phyloP scores from a whole-genome alignment of 2,888 invertebrate species.

The Drosophila atroscutellata region DNA sequence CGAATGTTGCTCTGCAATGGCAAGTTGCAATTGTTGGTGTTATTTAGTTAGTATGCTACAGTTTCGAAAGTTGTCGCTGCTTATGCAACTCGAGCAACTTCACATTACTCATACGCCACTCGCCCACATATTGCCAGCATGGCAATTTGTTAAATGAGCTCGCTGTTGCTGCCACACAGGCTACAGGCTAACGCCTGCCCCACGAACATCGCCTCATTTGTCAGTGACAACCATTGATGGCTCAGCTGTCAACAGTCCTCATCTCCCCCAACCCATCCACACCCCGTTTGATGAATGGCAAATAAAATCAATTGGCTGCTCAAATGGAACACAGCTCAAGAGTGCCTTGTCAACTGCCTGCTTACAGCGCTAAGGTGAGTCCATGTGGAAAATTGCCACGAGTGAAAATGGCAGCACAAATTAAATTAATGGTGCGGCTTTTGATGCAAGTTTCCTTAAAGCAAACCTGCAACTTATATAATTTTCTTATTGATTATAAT shows the following conservation, averaged over 20 bases:
- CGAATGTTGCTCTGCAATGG: constrained; percentile 70
- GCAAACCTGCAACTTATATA: neutral
- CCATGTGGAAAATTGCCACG: constrained; percentile 18
- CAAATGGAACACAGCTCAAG: neutral
- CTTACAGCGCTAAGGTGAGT: neutral
- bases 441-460: neutral
- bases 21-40: constrained; percentile 59
- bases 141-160: constrained; percentile 67
- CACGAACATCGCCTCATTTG: constrained; percentile 46
- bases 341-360: neutral
- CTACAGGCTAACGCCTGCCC: constrained; percentile 50
- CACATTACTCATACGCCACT: constrained; percentile 61
- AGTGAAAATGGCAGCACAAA: constrained; percentile 27
- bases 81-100: constrained; percentile 51
- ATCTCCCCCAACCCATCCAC: too few species aligned
- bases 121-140: constrained; percentile 22
- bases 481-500: neutral
- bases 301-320: constrained; percentile 40
- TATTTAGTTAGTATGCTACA: neutral
- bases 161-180: constrained; percentile 12
- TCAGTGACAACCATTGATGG: constrained; percentile 50
- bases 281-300: constrained; percentile 15
- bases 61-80: constrained; percentile 61
- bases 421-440: constrained; percentile 24
- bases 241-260: constrained; percentile 36